Evolutionary conservation across 2,888 invertebrate genomes (phyloP).

Genomic region (Neoscelio sp.): DNA sequence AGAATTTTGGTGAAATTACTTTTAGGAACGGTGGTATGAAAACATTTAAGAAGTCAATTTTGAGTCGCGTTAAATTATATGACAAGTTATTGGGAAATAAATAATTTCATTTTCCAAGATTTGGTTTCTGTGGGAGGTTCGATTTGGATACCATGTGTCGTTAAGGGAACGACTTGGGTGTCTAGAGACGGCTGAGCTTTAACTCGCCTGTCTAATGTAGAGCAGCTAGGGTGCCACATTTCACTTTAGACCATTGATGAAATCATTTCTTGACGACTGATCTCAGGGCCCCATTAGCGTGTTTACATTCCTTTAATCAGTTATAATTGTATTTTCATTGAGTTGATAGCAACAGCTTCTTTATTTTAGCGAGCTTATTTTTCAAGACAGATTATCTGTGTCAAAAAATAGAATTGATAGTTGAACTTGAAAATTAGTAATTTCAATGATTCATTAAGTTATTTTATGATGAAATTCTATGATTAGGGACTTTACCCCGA

Average conservation of each 20-base stretch:
- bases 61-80: conserved; percentile 43
- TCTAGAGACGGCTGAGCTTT: conserved; percentile 17
- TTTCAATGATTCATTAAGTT: no score
- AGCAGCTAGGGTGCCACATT: conserved; percentile 39
- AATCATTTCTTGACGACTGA: conserved; percentile 53
- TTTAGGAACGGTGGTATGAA: no score
- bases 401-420: no score
- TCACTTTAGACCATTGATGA: conserved; percentile 62
- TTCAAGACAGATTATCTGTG: no score
- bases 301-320: conserved; percentile 51
- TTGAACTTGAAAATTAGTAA: no score
- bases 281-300: conserved; percentile 35
- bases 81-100: no score
- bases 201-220: conserved; percentile 24
- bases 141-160: conserved; percentile 13
- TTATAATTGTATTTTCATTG: conserved; percentile 38
- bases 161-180: conserved; percentile 36
- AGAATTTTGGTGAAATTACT: no score
- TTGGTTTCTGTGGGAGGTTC: not conserved
- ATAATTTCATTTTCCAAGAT: no score
- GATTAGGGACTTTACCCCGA: no score
- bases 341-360: conserved; percentile 27
- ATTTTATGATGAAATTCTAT: no score
- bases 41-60: conserved; percentile 31
- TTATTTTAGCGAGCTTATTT: not conserved